phyloP scores from a whole-genome alignment of 2,797 vertebrate genomes.

The Buphagus erythrorhynchus region DNA sequence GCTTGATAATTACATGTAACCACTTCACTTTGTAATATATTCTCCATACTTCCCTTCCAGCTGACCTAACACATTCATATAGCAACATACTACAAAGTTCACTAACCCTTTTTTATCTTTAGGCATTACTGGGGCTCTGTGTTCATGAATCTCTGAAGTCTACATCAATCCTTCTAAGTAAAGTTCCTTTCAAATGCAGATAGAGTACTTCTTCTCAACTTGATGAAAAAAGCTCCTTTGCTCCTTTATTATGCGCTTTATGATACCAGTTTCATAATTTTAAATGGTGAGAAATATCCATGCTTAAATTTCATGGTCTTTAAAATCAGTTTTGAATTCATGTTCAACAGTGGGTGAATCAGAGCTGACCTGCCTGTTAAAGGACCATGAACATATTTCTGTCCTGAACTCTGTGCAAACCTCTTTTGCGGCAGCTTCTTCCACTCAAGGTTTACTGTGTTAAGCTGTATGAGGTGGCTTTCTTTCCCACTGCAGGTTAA shows the following conservation, averaged over 20 bases:
- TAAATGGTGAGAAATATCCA: not conserved
- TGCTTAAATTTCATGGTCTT: not conserved
- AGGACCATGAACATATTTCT: not conserved
- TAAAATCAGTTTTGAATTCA: not conserved
- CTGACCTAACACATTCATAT: conserved; percentile 63
- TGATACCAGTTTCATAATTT: not conserved
- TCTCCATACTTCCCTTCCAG: conserved; percentile 53
- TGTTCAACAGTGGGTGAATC: not conserved
- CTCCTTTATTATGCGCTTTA: not conserved
- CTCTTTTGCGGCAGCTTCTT: not conserved
- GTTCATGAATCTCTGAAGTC: conserved; percentile 32
- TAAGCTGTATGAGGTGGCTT: not conserved
- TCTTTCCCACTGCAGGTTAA: not conserved
- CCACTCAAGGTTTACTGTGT: not conserved
- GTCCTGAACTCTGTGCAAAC: not conserved
- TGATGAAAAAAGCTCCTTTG: not conserved
- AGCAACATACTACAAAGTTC: conserved; percentile 59
- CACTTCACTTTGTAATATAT: conserved; percentile 54
- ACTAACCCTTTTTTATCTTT: conserved; percentile 49
- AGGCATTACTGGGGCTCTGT: conserved; percentile 26
- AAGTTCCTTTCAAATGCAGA: conserved; percentile 70
- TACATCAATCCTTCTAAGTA: conserved; percentile 37
- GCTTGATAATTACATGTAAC: conserved; percentile 57
- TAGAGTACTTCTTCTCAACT: not conserved
- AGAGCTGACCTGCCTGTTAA: not conserved